Evolutionary conservation across 1,140 invertebrate species (phyloP), one percentile per base, ranked within the genome.

Genomic region (Solenopsis invicta): DNA sequence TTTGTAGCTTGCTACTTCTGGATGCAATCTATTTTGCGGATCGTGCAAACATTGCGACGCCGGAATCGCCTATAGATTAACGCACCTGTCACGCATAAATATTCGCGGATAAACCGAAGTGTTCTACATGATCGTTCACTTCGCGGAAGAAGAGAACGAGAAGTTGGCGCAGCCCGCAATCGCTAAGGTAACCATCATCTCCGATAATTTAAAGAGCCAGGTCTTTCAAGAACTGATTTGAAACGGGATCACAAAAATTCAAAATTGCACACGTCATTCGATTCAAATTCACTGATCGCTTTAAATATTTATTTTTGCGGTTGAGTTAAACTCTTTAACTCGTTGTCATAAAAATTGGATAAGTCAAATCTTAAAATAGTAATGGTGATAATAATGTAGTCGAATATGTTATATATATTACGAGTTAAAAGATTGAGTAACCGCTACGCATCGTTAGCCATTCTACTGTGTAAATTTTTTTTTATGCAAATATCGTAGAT

Each of bases 181-280:
- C 56, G 6, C 2, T n/a, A 12, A 86, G 75, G 48, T 69, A 71
- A 90, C 67, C 74, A 21, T 88, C 64, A 87, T 29, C n/a, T 21
- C 67, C 56, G 54, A 86, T 71, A 56, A 48, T 74, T 62, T 37
- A 61, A 81, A 34, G 62, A 85, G 69, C 75, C 75, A 61, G 29
- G 59, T 64, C 61, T 86, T 90, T 72, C 78, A 61, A 61, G 74
- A 90, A 84, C 62, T 48, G 50, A 91, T 90, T 80, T 86, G 24
- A 59, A 91, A 54, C 67, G 18, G 45, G 0, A 45, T 34, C 18
- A 29, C 18, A 16, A 77, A 85, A 89, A 16, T 61, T 71, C 41
- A 13, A 77, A 48, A 54, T 71, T 29, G n/a, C 24, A 24, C 21
- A 12, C 6, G 13, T 29, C 56, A 16, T 18, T 54, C 21, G 1